Base-by-base conservation (phyloP, 2,113 vertebrate genomes). In the Dendropsophus ebraccatus region DNA sequence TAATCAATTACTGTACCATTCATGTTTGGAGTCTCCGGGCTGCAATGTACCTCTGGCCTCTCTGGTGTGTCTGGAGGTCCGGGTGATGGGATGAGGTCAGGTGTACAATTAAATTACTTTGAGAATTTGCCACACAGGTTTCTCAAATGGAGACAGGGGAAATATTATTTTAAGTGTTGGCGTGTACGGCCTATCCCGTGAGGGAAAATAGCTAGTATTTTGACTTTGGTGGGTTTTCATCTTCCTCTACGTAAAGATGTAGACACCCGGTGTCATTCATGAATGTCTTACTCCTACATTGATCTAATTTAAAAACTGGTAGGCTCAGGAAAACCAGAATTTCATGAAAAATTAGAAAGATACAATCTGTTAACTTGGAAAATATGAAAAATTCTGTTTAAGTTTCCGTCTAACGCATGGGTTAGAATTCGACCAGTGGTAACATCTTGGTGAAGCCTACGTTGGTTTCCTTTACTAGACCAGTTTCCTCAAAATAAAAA, bases 1-100 rank as follows among this genome's bases (percentile, higher is more conserved):
- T 56, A 73, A 83, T 83, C 69, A 73, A 83, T 74, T 83, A 74
- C 69, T 81, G 78, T 83, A 72, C 60, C 82, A 83, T 83, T 82
- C 80, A 82, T 47, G 80, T 50, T 70, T 25, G 62, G 45, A 69
- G 79, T 47, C 41, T 67, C 13, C 21, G 19, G 35, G 47, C 47
- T 69, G 41, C 28, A n/a, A 25, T 69, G 60, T 50, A 69, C 47
- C 62, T 21, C 62, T 82, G 60, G 80, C 62, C 45, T 52, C 45
- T 49, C 41, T 50, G 60, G 58, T 69, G 62, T 50, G 79, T 82
- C 80, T 82, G 62, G 60, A 69, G 62, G 62, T 45, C 28, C 28
- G 32, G 79, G 37, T 81, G 41, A 21, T 45, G 60, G 37, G 37
- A 60, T 60, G 77, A 69, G 79, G 60, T 81, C 60, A 81, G 80